phyloP scores from a whole-genome alignment of 2,888 invertebrate genomes.

The Aspidapion aeneum region DNA sequence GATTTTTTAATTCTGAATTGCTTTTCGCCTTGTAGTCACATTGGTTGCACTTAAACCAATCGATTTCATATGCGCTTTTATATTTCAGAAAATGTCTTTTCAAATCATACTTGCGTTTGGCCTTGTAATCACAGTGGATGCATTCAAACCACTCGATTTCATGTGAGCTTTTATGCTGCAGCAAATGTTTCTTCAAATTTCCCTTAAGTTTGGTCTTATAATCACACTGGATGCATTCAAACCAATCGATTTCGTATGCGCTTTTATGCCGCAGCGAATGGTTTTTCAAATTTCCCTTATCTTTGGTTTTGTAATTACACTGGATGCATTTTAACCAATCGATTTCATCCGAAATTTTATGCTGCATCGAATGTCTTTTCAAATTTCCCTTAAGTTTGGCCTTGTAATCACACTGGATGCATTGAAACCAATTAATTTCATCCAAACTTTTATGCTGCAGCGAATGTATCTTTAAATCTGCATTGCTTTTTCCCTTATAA shows the following conservation, averaged over 20 bases:
- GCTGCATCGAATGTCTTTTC: too few relatives aligned
- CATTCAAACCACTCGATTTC: background rate
- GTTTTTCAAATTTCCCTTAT: too few relatives aligned
- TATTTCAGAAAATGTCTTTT: background rate
- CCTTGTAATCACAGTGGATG: background rate
- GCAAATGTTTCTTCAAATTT: background rate
- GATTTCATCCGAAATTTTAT: too few relatives aligned
- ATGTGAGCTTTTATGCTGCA: background rate
- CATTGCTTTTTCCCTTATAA: too few relatives aligned
- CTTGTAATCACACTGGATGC: too few relatives aligned
- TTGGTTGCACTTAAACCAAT: background rate
- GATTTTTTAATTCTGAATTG: background rate
- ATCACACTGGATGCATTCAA: background rate
- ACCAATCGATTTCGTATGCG: background rate
- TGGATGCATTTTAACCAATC: too few relatives aligned
- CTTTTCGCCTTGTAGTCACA: background rate
- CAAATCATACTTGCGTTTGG: background rate
- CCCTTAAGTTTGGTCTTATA: background rate
- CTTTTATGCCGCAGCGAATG: background rate
- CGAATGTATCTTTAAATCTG: too few relatives aligned
- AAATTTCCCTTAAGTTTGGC: too few relatives aligned
- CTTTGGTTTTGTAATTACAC: too few relatives aligned
- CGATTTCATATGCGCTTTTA: background rate
- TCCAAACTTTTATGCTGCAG: too few relatives aligned
- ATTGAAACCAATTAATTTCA: too few relatives aligned